phyloP scores from a whole-genome alignment of 2,888 invertebrate genomes.

The Drosophila flavopinicola region DNA sequence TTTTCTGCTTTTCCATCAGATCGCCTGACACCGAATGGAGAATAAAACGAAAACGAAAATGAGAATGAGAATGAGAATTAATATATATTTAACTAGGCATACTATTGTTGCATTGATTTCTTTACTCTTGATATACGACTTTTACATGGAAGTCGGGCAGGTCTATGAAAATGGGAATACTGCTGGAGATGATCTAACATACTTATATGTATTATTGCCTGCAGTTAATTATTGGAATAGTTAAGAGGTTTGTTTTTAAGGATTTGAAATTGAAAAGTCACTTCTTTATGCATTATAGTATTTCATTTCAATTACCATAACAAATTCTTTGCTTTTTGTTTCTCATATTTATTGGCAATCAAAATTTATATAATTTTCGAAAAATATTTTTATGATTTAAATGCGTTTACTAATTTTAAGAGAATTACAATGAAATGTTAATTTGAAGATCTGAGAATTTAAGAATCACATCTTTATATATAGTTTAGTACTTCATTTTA shows the following conservation, averaged over 20 bases:
- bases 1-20: slow-evolving; percentile 36
- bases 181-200: not conserved
- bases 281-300: not conserved
- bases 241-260: not conserved
- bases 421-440: no score
- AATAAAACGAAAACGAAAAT: slow-evolving; percentile 32
- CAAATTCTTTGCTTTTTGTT: no score
- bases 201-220: not conserved
- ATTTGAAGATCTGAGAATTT: no score
- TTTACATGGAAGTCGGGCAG: slow-evolving; percentile 46
- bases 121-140: slow-evolving; percentile 41
- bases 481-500: no score
- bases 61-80: no score
- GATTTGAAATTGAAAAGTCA: not conserved
- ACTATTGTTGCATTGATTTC: slow-evolving; percentile 48
- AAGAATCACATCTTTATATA: no score
- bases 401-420: no score
- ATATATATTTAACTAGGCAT: slow-evolving; percentile 51
- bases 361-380: no score
- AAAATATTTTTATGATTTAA: no score
- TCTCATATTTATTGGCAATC: not conserved
- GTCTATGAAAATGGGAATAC: not conserved
- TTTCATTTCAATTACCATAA: no score
- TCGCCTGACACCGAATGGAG: slow-evolving; percentile 13
- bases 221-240: not conserved